Evolutionary conservation across 2,797 vertebrate species (phyloP), one percentile per base, ranked within the genome.

Genomic region (Erpetoichthys calabaricus): DNA sequence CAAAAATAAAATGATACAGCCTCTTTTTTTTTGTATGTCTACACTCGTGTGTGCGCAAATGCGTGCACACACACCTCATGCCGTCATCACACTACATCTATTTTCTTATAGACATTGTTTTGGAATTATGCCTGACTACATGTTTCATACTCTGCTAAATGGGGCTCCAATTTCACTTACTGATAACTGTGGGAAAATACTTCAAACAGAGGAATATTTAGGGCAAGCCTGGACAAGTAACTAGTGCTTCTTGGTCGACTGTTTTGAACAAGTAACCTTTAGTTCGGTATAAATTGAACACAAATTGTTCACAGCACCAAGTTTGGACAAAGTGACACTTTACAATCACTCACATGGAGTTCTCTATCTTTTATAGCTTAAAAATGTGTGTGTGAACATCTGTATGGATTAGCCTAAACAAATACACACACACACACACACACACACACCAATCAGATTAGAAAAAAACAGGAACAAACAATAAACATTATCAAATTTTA

Each of bases 171-270:
- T 82, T 86, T 84, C 53, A 46, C 78, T 80, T 78, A 77, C 76
- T 78, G 80, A 80, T 81, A 76, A 80, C 79, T 86, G 89, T 91
- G 88, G 86, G 88, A 88, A 89, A 88, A 86, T 70, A 70, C 73
- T 77, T 74, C 69, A 65, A 70, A 75, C 80, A 73, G 67, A 80
- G 82, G 79, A 72, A 83, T 66, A 75, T 67, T 72, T 55, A 25
- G 57, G 72, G 72, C 85, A 80, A 80, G 87, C 70, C 7, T 3
- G 70, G 81, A 72, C 86, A 81, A 60, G 79, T 61, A 43, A 67
- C 67, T 61, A 55, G 10, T 53, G 61, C 63, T 63, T 69, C 67
- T 58, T 52, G 46, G 57, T 41, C 51, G 70, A 62, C 64, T 42
- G 53, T 60, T 75, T 68, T 0, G 54, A 62, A 72, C 67, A 64